Percentiles rank a stretch among this genome's conserved stretches.
Evolutionary conservation across 2,113 vertebrate genomes (phyloP).

Genomic region (Piaya cayana): DNA sequence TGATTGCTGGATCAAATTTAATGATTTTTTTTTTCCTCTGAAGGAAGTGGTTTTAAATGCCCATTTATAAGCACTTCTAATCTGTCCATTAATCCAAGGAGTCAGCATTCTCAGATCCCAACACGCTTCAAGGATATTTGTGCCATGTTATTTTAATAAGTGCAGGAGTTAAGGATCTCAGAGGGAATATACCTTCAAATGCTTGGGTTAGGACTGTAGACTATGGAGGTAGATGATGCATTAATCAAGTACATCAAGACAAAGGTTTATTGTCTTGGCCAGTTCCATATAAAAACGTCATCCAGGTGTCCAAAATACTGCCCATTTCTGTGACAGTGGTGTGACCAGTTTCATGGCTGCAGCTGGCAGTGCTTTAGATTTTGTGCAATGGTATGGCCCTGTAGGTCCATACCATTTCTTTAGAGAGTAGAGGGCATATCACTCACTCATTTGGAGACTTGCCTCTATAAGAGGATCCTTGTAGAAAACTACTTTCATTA

Average conservation of each 20-base stretch:
- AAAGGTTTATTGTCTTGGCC: background rate
- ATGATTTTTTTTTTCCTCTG: background rate
- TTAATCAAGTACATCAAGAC: background rate
- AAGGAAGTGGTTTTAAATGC: background rate
- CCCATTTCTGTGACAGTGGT: background rate
- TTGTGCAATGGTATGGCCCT: rapidly evolving
- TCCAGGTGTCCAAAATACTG: background rate
- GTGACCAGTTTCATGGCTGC: background rate
- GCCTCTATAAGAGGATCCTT: background rate
- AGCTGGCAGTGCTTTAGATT: rapidly evolving
- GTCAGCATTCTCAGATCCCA: background rate
- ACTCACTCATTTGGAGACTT: background rate
- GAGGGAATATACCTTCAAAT: background rate
- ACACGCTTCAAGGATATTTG: background rate
- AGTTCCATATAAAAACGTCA: background rate
- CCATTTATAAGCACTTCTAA: background rate
- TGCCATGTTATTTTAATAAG: background rate
- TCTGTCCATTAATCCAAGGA: background rate
- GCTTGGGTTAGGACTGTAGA: rapidly evolving
- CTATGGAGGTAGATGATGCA: background rate
- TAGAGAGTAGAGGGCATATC: background rate
- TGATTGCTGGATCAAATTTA: background rate
- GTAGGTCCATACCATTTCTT: background rate
- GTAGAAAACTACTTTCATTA: background rate
- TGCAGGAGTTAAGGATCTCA: background rate